A percentile compares a stretch with the other conserved stretches of the same genome.
Conservation (phyloP, 2,113 vertebrate genomes). For the Tamias sibiricus region DNA sequence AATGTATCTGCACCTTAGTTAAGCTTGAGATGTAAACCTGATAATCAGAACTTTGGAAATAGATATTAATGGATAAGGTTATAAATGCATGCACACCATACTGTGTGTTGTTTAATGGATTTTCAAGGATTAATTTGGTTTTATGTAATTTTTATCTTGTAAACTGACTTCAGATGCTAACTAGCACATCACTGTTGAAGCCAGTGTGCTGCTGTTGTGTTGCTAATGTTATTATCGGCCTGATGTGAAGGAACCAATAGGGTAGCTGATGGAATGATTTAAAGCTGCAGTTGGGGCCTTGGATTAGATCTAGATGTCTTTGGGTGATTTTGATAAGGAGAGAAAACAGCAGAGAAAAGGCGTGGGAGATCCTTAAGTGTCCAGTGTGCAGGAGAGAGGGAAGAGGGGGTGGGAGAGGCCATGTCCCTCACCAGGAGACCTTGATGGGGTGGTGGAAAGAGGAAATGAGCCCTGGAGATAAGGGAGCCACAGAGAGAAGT, state of each 20-base stretch:
- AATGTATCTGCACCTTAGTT: not conserved
- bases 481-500: not conserved
- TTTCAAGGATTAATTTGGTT: constrained; percentile 45
- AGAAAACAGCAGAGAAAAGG: not conserved
- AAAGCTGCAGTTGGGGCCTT: not conserved
- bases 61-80: not conserved
- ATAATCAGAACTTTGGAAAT: not conserved
- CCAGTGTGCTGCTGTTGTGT: not conserved
- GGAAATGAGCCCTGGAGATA: not conserved
- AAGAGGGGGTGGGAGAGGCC: not conserved
- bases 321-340: constrained; percentile 16
- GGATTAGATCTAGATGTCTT: not conserved
- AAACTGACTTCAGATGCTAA: not conserved
- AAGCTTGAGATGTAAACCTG: not conserved
- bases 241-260: not conserved
- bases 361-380: not conserved
- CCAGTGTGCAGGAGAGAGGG: not conserved
- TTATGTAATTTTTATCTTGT: not conserved
- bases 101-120: not conserved
- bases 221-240: not conserved
- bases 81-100: not conserved
- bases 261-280: not conserved
- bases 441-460: not conserved
- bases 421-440: not conserved
- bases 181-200: not conserved